Evolutionary conservation across 2,113 vertebrate species (phyloP).

Genomic region (Procavia capensis): DNA sequence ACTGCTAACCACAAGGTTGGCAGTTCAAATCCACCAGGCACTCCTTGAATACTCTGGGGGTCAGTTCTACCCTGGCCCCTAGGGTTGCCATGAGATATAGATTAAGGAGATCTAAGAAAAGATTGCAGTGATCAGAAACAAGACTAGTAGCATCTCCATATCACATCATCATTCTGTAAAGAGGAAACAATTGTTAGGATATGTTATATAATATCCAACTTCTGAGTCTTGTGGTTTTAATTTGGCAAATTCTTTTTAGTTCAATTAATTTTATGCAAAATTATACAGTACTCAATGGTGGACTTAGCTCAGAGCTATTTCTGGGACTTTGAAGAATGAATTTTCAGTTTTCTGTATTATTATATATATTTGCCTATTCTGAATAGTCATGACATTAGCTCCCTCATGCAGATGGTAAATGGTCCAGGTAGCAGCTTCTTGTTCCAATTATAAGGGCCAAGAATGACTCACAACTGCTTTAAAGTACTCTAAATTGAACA

Average conservation of each 20-base stretch:
- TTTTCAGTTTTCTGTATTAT: slow-evolving; percentile 23
- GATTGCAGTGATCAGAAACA: neutral
- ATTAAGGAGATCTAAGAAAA: neutral
- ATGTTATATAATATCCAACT: neutral
- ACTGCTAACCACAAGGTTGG: too few relatives aligned
- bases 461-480: neutral
- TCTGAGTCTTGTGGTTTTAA: neutral
- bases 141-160: neutral
- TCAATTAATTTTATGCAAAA: neutral
- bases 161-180: neutral
- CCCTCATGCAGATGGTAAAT: neutral
- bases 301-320: neutral
- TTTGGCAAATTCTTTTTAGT: neutral
- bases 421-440: neutral
- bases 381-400: neutral
- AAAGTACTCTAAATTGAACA: neutral
- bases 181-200: neutral
- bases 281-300: neutral
- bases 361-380: neutral
- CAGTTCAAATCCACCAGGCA: too few relatives aligned
- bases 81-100: too few relatives aligned
- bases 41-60: too few relatives aligned
- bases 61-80: too few relatives aligned
- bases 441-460: neutral
- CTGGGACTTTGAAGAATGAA: neutral